Evolutionary conservation across 1,140 invertebrate species (phyloP).

Genomic region (Drosophila oshimai): DNA sequence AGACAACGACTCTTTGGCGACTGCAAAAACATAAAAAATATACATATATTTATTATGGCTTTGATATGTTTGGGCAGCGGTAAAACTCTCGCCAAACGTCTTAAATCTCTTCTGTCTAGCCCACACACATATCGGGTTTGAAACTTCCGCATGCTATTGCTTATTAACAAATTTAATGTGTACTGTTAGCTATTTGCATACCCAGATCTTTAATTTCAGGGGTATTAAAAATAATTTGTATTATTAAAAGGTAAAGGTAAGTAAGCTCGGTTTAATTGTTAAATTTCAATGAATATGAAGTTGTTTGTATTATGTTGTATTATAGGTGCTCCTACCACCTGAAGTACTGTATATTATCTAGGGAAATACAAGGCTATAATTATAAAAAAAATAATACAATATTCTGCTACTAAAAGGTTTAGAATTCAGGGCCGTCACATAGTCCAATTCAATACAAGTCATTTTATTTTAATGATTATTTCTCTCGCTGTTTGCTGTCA

Average conservation of each 20-base stretch:
- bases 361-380: too few species aligned
- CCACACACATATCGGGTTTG: conserved; percentile 10
- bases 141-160: conserved; percentile 26
- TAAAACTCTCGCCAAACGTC: background rate
- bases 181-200: background rate
- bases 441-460: conserved; percentile 3
- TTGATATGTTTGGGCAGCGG: background rate
- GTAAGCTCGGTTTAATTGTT: too few species aligned
- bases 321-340: too few species aligned
- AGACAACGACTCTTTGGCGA: conserved; percentile 27
- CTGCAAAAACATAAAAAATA: conserved; percentile 36
- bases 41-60: conserved; percentile 13
- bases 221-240: background rate
- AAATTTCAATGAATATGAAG: too few species aligned
- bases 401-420: too few species aligned
- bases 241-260: too few species aligned
- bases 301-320: too few species aligned
- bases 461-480: conserved; percentile 15
- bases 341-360: too few species aligned
- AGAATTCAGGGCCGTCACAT: background rate
- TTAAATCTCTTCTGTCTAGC: conserved; percentile 9
- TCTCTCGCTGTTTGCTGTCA: conserved; percentile 30
- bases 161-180: conserved; percentile 5
- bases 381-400: too few species aligned
- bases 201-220: background rate